These are phyloP conservation scores for Contarinia nasturtii DNA, from an alignment of 1,140 invertebrate species.

Conservation along the genomic window DNA sequence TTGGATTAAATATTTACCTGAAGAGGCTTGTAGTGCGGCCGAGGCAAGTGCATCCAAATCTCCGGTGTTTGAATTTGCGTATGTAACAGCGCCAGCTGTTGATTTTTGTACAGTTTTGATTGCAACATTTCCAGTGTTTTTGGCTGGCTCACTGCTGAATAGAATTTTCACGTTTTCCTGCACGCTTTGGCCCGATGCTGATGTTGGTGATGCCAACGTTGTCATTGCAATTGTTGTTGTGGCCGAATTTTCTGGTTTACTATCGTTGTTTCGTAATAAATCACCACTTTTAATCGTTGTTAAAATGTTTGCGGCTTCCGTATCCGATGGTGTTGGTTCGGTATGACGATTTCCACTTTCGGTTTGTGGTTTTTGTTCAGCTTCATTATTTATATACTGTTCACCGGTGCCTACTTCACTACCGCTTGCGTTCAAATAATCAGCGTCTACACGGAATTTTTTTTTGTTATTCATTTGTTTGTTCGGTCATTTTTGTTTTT, in stretches of 20 bases:
- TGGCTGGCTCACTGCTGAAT: not conserved
- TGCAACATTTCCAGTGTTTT: not conserved
- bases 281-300: conserved; percentile 18
- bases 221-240: no score
- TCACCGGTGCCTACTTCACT: conserved; percentile 3
- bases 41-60: conserved; percentile 18
- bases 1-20: not conserved
- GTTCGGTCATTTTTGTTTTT: no score
- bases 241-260: no score
- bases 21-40: conserved; percentile 14
- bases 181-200: not conserved
- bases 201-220: no score
- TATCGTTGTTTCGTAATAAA: not conserved
- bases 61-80: conserved; percentile 5
- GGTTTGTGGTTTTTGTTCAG: not conserved
- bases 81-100: not conserved
- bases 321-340: conserved; percentile 9
- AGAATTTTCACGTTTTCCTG: conserved; percentile 1
- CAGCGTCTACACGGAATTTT: not conserved
- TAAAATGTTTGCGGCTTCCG: conserved; percentile 17
- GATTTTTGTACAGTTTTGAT: not conserved
- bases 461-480: no score
- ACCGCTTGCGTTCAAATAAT: conserved; percentile 1
- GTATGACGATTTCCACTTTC: not conserved
- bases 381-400: not conserved